A percentile compares a stretch with the other conserved stretches of the same genome.
These are phyloP conservation scores for Lithosia quadra DNA, from an alignment of 2,888 invertebrate genomes.

Conservation along the genomic window DNA sequence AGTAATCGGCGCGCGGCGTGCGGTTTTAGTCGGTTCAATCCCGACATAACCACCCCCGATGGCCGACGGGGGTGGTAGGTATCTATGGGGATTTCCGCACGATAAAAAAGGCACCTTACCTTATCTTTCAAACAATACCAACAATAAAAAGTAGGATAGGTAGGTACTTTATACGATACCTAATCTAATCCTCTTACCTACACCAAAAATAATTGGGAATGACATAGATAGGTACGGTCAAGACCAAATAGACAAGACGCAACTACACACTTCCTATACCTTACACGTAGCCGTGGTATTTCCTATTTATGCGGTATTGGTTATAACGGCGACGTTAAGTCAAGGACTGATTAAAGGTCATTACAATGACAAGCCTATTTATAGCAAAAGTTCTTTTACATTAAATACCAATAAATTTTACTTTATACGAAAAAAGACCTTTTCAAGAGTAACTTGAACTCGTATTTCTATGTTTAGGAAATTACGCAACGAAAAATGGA, in stretches of 20 bases:
- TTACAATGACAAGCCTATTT: conserved; percentile 7
- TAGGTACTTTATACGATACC: no score
- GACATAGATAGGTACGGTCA: neutral
- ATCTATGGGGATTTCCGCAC: no score
- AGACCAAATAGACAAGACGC: conserved; percentile 5
- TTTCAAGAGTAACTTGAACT: neutral
- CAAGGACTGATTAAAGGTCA: conserved; percentile 15
- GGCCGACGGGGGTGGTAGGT: no score
- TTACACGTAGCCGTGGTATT: conserved; percentile 10
- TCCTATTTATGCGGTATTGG: conserved; percentile 10
- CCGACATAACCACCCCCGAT: no score
- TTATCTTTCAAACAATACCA: no score
- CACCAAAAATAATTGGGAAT: conserved; percentile 9
- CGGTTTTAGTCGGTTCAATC: no score
- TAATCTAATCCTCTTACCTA: neutral
- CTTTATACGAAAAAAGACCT: conserved; percentile 1
- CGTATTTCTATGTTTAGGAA: neutral
- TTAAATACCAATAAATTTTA: neutral
- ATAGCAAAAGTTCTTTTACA: conserved; percentile 3
- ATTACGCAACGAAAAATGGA: neutral
- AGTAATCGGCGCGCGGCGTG: no score
- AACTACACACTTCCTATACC: conserved; percentile 14
- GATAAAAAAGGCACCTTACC: no score
- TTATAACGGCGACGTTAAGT: conserved; percentile 8
- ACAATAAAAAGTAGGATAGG: no score